Base-by-base conservation (phyloP, 92 coral and sea anemone genomes). In the Muricea muricata region DNA sequence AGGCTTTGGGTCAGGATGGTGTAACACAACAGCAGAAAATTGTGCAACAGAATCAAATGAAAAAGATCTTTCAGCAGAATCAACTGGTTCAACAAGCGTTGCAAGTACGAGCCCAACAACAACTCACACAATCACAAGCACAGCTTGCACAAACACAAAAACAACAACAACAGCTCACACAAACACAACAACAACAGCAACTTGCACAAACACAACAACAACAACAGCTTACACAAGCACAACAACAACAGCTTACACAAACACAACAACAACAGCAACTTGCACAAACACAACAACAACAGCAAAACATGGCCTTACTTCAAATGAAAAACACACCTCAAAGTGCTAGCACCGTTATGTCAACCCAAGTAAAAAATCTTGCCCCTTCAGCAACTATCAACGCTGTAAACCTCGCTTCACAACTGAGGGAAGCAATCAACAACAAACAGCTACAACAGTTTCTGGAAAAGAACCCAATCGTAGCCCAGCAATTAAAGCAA, bases 31-130 rank as follows among this genome's bases (percentile, higher is more conserved):
- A 48, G n/a, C 73, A 48, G 29, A 57, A 93, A 15, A 85, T 85
- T 21, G 88, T 88, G 50, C 99, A 92, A 45, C 88, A 92, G 65
- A 93, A 96, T 50, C 97, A 93, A 81, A 80, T 90, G 29, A 91
- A 90, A 61, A 81, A 88, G 12, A 58, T 91, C 47, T 90, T 92
- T 23, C 94, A 96, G 52, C 94, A 91, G 77, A 92, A 54, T 23
- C 82, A 94, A 34, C 84, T 96, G 55, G 89, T 96, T 37, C 94
- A 31, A 15, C 94, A 87, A 68, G 91, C 86, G 42, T 81, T 92
- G 24, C 93, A 89, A 34, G 83, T 58, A 11, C 91, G 81, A 29
- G 65, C 37, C 26, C 29, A 21, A 46, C 56, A 83, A 10, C 93
- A 89, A n/a, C n/a, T n/a, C n/a, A n/a, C n/a, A 58, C 92, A 89